Percentiles rank a stretch among this genome's conserved stretches.
phyloP scores from a whole-genome alignment of 2,888 invertebrate species.

The Euclidia mi region DNA sequence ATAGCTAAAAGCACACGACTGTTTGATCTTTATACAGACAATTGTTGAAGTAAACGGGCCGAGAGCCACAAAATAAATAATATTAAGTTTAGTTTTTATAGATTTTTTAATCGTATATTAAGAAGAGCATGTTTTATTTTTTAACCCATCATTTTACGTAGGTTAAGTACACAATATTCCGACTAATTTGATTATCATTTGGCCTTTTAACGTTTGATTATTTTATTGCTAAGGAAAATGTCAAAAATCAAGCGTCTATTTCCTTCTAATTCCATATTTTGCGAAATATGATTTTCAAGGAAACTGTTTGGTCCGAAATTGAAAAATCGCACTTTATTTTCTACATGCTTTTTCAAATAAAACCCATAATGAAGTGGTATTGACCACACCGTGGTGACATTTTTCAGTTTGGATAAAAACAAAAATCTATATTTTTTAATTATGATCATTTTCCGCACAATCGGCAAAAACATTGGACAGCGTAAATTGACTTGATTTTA shows the following conservation, averaged over 20 bases:
- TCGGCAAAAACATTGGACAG: conserved; percentile 75
- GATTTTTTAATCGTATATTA: conserved; percentile 69
- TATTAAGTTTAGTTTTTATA: conserved; percentile 61
- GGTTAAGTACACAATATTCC: conserved; percentile 65
- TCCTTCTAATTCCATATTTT: conserved; percentile 81
- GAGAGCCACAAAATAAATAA: conserved; percentile 61
- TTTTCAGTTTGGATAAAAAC: conserved; percentile 53
- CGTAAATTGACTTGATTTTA: conserved; percentile 82
- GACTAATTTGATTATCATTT: conserved; percentile 66
- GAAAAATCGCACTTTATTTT: conserved; percentile 53
- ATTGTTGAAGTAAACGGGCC: conserved; percentile 87
- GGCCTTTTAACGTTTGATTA: conserved; percentile 85
- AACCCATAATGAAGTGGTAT: background rate
- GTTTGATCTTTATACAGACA: conserved; percentile 79
- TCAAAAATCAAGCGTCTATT: conserved; percentile 52
- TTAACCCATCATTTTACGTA: conserved; percentile 70
- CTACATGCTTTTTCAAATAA: conserved; percentile 16
- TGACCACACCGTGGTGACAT: conserved; percentile 39
- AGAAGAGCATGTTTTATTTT: conserved; percentile 86
- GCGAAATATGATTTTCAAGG: conserved; percentile 81
- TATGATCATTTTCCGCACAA: conserved; percentile 58
- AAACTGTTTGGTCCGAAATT: conserved; percentile 46
- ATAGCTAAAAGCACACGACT: conserved; percentile 85
- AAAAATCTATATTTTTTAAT: conserved; percentile 40
- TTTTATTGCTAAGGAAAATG: conserved; percentile 51